A percentile compares a stretch with the other conserved stretches of the same genome.
Evolutionary conservation across 2,797 vertebrate genomes (phyloP).

Genomic region (Sphenodon punctatus): DNA sequence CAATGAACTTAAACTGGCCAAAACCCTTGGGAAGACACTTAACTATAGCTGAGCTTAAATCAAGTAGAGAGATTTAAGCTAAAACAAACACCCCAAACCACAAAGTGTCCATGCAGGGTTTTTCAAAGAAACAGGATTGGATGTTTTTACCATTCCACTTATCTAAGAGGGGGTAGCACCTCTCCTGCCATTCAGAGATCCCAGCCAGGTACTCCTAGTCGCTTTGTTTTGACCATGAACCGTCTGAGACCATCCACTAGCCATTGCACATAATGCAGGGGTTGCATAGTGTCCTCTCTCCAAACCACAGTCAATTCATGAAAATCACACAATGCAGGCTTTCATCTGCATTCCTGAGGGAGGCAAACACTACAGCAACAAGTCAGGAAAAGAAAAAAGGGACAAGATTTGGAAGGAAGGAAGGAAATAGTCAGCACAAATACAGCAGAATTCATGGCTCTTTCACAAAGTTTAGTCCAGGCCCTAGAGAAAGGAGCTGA

Average conservation of each 20-base stretch:
- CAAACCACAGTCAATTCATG: too few species aligned
- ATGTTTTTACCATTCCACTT: slow-evolving; percentile 2
- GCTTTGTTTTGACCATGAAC: too few species aligned
- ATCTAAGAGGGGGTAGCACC: background rate
- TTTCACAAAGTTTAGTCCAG: slow-evolving; percentile 48
- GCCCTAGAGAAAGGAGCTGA: slow-evolving; percentile 39
- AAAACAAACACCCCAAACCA: too few species aligned
- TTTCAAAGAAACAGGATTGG: slow-evolving; percentile 15
- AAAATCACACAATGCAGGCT: slow-evolving; percentile 30
- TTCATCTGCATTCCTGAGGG: slow-evolving; percentile 1
- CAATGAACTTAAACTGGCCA: too few species aligned
- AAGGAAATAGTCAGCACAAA: background rate
- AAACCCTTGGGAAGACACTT: too few species aligned
- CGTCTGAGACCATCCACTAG: too few species aligned
- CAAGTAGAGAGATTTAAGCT: too few species aligned
- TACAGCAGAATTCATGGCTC: slow-evolving; percentile 29
- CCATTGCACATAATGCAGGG: background rate
- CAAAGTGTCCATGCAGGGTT: too few species aligned
- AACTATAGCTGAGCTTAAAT: too few species aligned
- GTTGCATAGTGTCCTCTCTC: slow-evolving; percentile 61
- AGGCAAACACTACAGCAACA: background rate
- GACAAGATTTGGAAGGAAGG: background rate
- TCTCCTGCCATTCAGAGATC: too few species aligned
- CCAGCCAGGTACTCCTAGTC: too few species aligned
- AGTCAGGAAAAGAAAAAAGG: background rate